Base-by-base conservation (phyloP, 1,140 invertebrate species). In the Tribolium madens region DNA sequence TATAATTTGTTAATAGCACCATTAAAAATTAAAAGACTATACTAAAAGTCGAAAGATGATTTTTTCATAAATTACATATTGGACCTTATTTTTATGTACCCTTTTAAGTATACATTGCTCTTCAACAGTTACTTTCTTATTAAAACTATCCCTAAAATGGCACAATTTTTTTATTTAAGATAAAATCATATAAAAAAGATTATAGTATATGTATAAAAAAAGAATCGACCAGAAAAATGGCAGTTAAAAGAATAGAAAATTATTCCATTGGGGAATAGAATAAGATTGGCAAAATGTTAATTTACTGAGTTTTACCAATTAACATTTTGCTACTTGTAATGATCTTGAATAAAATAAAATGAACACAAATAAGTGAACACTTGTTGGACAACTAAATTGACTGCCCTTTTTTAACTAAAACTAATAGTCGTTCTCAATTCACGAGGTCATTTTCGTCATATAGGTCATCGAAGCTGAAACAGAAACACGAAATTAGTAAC, bases 291-390 rank as follows among this genome's bases (percentile, higher is more conserved):
- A 18, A 73, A 53, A 57, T 53, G 48, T 18, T 36, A 36, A 36
- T 26, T 33, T 21, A 18, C n/a, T 17, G 26, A 57, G 52, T 15
- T 73, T 10, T 17, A 50, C 31, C 15, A 50, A 31, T 52, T 36
- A 53, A 42, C 33, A 73, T 53, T 73, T 73, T 36, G 48, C 52
- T 21, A 6, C n/a, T 52, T 57, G 70, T 52, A 64, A 33, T 64
- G 70, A 33, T 72, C 70, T 73, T 73, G 14, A 33, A 73, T 36
- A 73, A 53, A 73, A 73, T 53, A 71, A 78, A 81, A 81, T 83
- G 82, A 83, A 83, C 82, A 83, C 82, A 83, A 77, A 76, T 76
- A 14, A 79, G 79, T 81, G 81, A 82, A 82, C 80, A 82, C 81
- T 80, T 76, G 76, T 57, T 57, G 52, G 52, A 57, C 18, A 53